Conservation (phyloP, 2,888 invertebrate genomes). For the Cremastobaeus sp. region DNA sequence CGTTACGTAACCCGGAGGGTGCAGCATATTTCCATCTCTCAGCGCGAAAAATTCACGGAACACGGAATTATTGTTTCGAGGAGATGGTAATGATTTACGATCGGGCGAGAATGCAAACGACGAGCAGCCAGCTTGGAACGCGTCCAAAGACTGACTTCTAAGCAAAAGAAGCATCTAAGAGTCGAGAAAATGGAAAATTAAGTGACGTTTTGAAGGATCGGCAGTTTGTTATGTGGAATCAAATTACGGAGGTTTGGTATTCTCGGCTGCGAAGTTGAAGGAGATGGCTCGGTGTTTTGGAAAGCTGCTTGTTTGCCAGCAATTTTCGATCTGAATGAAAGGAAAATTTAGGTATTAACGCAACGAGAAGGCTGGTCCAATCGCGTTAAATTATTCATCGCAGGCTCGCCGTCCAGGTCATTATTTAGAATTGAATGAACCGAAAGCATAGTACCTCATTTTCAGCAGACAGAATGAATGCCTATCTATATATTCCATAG, state of each 20-base stretch:
- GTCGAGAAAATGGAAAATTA: constrained; percentile 49
- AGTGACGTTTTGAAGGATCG: constrained; percentile 54
- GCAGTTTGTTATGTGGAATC: constrained; percentile 46
- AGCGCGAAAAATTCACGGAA: constrained; percentile 30
- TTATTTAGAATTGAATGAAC: no score
- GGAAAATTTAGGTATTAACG: no score
- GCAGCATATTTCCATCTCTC: constrained; percentile 3
- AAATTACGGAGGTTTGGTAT: constrained; percentile 36
- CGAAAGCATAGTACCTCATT: no score
- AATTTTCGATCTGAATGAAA: constrained; percentile 2
- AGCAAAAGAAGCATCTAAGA: constrained; percentile 34
- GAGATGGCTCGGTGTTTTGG: background rate
- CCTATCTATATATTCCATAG: no score
- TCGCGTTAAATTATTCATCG: no score
- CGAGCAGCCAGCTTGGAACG: constrained; percentile 48
- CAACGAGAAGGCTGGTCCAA: no score
- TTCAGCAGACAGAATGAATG: no score
- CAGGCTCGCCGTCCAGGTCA: no score
- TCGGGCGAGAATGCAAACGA: constrained; percentile 42
- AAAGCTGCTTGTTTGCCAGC: background rate
- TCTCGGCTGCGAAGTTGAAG: no score
- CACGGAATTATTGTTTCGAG: constrained; percentile 51
- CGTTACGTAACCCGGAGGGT: constrained; percentile 5
- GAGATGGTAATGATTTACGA: constrained; percentile 56
- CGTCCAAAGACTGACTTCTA: constrained; percentile 37